These are phyloP conservation scores for Autographa pulchrina DNA, from an alignment of 2,888 invertebrate genomes.

Conservation along the genomic window DNA sequence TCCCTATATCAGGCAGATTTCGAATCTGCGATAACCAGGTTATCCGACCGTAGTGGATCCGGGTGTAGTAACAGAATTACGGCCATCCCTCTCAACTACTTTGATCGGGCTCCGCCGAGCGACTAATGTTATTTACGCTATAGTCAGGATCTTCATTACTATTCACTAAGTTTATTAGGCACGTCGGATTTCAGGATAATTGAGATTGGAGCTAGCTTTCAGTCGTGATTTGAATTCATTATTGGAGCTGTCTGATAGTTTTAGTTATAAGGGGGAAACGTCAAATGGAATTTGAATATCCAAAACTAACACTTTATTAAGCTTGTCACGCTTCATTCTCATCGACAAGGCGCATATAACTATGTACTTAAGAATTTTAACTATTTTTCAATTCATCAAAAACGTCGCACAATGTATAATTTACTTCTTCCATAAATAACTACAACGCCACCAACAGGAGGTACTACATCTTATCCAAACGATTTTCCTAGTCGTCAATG, in stretches of 20 bases:
- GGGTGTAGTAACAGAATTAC: constrained; percentile 34
- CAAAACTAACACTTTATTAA: no score
- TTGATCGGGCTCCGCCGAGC: not conserved
- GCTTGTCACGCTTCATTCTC: no score
- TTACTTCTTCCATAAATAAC: not conserved
- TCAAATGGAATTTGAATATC: not conserved
- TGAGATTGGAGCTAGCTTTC: not conserved
- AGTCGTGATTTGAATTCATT: not conserved
- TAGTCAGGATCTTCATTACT: not conserved
- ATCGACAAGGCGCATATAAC: no score
- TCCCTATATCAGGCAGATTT: constrained; percentile 10
- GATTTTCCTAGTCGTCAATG: not conserved
- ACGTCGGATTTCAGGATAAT: not conserved
- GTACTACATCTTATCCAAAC: not conserved
- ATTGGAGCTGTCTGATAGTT: not conserved
- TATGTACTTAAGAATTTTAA: no score
- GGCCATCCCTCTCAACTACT: constrained; percentile 15
- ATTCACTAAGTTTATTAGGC: not conserved
- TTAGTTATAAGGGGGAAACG: no score
- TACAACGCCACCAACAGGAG: not conserved
- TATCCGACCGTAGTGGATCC: constrained; percentile 14
- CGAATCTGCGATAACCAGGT: constrained; percentile 40
- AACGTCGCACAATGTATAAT: no score
- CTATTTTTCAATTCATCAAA: no score
- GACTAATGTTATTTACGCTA: not conserved